Percentiles rank a stretch among this genome's conserved stretches.
These are phyloP conservation scores for Myotis daubentonii DNA, from an alignment of 2,797 vertebrate species.

Conservation along the genomic window DNA sequence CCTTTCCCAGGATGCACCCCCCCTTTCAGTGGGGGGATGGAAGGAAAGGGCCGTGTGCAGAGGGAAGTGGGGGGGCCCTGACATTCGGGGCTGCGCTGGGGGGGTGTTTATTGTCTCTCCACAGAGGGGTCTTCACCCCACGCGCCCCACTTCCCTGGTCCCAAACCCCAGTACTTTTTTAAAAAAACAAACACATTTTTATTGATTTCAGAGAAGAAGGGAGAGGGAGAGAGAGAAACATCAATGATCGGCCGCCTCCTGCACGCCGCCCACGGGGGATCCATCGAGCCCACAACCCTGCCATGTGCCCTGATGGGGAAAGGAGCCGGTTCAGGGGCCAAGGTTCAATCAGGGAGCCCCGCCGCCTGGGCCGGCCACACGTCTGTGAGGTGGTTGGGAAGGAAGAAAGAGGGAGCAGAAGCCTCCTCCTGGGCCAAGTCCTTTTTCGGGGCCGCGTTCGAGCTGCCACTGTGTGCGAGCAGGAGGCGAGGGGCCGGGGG, in stretches of 20 bases:
- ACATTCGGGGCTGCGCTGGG: background rate
- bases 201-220: too few species aligned
- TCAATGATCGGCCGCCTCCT: too few species aligned
- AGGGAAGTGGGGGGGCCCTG: background rate
- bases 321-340: too few species aligned
- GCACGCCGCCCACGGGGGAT: too few species aligned
- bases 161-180: background rate
- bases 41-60: background rate
- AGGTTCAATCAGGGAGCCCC: too few species aligned
- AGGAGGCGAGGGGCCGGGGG: background rate
- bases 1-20: fast-evolving
- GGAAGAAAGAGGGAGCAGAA: background rate
- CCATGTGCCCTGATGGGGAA: too few species aligned
- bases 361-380: fast-evolving
- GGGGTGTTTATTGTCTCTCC: background rate
- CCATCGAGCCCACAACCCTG: too few species aligned
- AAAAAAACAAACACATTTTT: too few species aligned
- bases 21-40: fast-evolving
- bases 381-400: background rate
- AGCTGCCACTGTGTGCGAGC: fast-evolving
- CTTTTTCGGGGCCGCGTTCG: background rate
- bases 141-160: fast-evolving
- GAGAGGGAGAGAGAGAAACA: too few species aligned
- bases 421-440: background rate
- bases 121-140: background rate